Base-by-base conservation (phyloP, 1,140 invertebrate genomes). In the Drosophila kikkawai region DNA sequence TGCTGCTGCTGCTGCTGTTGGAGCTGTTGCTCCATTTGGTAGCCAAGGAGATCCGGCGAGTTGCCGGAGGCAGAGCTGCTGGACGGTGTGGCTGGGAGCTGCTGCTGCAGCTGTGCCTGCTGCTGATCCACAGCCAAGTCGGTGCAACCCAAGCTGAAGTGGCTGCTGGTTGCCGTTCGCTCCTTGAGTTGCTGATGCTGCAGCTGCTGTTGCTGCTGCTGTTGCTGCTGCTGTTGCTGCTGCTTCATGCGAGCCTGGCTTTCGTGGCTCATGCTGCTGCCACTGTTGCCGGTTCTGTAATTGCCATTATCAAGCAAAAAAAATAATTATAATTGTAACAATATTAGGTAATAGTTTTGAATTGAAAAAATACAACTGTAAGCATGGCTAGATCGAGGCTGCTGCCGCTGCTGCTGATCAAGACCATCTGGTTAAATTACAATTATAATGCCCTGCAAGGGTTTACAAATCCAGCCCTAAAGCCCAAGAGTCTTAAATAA, bases 191-290 rank as follows among this genome's bases (percentile, higher is more conserved):
- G 71, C 32, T 91, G 87, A 9, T 84, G 83, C 22, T 80, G 82
- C 0, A 82, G 88, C 2, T 86, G 88, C 1, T 90, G 85, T 1
- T 75, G 82, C 1, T 75, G 82, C 0, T 85, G 84, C 0, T 83
- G 90, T 0, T 91, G 91, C 4, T 91, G 90, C 0, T 91, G 84
- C 0, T 85, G 80, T 11, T 86, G 80, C 19, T 92, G 91, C 32
- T 92, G 91, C 65, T 92, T 92, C 81, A 92, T 85, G 73, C 91
- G 91, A 29, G 86, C 82, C 58, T 92, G 92, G 32, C 80, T 91
- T 60, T 92, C 92, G 42, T 91, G 92, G 50, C 92, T 93, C 83
- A 92, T 92, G 48, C 80, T 79, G 65, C 78, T 75, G 71, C 51
- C 71, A 13, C 50, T 58, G 53, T 50, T 74, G 39, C 75, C 65